Evolutionary conservation across 2,797 vertebrate species (phyloP), one percentile per base, ranked within the genome.

Genomic region (Tokudaia tokunoshimensis): DNA sequence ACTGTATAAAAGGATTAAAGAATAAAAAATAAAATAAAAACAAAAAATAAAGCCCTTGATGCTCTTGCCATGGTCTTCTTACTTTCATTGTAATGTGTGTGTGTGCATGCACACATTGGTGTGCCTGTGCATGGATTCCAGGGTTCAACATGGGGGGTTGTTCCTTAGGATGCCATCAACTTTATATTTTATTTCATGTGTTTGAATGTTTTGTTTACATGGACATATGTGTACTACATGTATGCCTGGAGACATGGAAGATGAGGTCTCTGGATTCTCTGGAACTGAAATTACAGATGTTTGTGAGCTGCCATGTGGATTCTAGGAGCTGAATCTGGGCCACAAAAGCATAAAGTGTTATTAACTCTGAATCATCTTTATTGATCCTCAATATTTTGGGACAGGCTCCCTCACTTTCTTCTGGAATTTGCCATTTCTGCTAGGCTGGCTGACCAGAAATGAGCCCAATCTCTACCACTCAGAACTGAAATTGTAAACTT

Each of bases 51-150:
- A 63, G 13, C 67, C 17, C 15, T n/a, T 70, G 34, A n/a, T 70
- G 34, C 67, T 70, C 15, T 19, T 70, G 67, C 34, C 17, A 6
- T 70, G 15, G 15, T 34, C 15, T 86, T 74, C n/a, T 72, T 52
- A 55, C 22, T 26, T 7, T 72, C 13, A 3, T 65, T 9, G n/a
- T 55, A n/a, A n/a, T 86, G 19, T 52, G 34, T 55, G 22, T 72
- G 13, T 72, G 34, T 26, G 20, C 0, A 0, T 17, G 8, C 6
- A 55, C 52, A 26, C 4, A 29, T 4, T 37, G 34, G 22, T 37
- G 4, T n/a, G 6, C 65, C 14, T 17, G 0, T 41, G 24, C 15
- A 29, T 29, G 50, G 8, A 5, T 55, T 26, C 17, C 34, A 74
- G 24, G 11, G 26, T 6, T 41, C 50, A 55, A 37, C n/a, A 19